phyloP scores from a whole-genome alignment of 2,888 invertebrate species.

The Melanotus villosus region DNA sequence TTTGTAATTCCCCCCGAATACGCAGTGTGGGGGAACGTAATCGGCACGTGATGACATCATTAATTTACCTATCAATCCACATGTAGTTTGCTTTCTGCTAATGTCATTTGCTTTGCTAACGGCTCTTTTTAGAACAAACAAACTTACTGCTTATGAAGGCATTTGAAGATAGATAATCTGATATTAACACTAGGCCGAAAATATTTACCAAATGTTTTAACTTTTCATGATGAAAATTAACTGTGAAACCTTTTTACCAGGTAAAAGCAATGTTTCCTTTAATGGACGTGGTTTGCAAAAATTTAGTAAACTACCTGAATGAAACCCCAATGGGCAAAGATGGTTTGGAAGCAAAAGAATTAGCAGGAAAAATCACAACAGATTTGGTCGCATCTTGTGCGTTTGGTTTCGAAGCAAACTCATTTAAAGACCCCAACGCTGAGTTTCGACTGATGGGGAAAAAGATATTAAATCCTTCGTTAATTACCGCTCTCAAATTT shows the following conservation, averaged over 20 bases:
- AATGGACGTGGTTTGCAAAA: conserved; percentile 66
- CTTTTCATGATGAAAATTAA: no score
- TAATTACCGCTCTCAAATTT: conserved; percentile 48
- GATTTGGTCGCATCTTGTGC: conserved; percentile 69
- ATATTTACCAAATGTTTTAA: no score
- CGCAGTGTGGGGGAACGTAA: no score
- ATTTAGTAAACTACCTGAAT: conserved; percentile 66
- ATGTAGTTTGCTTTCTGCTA: no score
- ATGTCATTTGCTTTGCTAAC: no score
- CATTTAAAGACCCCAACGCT: conserved; percentile 59
- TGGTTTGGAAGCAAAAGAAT: conserved; percentile 45
- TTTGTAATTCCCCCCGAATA: no score
- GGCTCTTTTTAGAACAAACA: no score
- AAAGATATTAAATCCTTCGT: conserved; percentile 58
- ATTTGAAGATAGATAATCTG: no score
- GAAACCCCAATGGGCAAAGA: conserved; percentile 46
- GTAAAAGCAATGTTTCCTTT: conserved; percentile 70
- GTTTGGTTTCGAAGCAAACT: conserved; percentile 67
- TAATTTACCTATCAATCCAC: background rate
- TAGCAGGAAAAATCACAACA: conserved; percentile 56
- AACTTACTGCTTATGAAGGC: no score
- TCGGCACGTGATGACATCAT: no score
- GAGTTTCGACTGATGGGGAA: conserved; percentile 57
- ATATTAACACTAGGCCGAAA: no score
- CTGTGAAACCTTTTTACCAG: conserved; percentile 50